Base-by-base conservation (phyloP, 92 coral and sea anemone genomes). In the Heliopora coerulea region DNA sequence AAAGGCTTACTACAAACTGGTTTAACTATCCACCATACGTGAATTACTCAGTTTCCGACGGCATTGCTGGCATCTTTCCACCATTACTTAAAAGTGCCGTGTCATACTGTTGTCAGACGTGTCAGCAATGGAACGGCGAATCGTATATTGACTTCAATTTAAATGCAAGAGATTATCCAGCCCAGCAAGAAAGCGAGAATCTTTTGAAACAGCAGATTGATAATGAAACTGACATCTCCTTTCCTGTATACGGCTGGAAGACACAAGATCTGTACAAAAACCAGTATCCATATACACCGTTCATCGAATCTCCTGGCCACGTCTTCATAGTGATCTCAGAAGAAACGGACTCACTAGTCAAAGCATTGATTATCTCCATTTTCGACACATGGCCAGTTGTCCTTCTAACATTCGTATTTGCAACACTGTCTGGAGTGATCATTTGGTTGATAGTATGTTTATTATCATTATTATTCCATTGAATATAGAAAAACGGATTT, bases 81-180 rank as follows among this genome's bases (percentile, higher is more conserved):
- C 26, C 58, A 5, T 23, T 50, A 7, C 8, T 50, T 17, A 23
- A 50, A 50, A 3, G 7, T 23, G 58, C 58, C n/a, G 58, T 50
- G 21, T 50, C 58, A 5, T 50, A 50, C 58, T 50, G 58, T 50
- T 50, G 58, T 23, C 58, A 50, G 17, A 50, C 58, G 3, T 50
- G 58, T 23, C 4, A 50, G 8, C 8, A 50, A 17, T 50, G 58
- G 58, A n/a, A n/a, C 6, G 58, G 58, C 6, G 58, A 50, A 50
- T 50, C 58, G 21, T 50, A 50, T 23, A n/a, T 50, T 17, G 58
- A 50, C n/a, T 50, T 50, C n/a, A 7, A 50, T 3, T 5, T 6
- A 50, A 50, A 5, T 5, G 5, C 17, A 3, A n/a, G 7, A 5
- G 58, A n/a, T 5, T 5, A 50, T 5, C 6, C 58, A 3, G 5